phyloP scores from a whole-genome alignment of 2,113 vertebrate species.

The Bujurquina vittata region DNA sequence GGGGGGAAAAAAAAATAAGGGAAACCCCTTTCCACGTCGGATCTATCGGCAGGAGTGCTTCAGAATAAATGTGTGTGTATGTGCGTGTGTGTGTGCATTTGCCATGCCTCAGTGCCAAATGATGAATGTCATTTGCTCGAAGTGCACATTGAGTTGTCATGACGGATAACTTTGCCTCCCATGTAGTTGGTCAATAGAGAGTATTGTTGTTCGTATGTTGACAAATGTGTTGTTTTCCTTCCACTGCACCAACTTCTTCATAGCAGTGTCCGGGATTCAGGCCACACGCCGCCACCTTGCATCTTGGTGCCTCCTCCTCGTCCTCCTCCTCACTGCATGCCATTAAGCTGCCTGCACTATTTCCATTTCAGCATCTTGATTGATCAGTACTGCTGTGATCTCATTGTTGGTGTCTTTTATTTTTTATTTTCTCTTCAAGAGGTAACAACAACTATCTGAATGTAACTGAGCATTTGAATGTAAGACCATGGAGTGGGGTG shows the following conservation, averaged over 20 bases:
- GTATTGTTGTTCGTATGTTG: slow-evolving; percentile 57
- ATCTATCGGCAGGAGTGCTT: slow-evolving; percentile 34
- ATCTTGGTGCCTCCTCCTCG: slow-evolving; percentile 66
- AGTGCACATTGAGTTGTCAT: slow-evolving; percentile 67
- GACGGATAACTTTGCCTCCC: slow-evolving; percentile 71
- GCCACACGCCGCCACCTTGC: slow-evolving; percentile 59
- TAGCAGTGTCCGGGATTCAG: slow-evolving; percentile 65
- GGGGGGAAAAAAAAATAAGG: not conserved
- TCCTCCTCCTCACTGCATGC: slow-evolving; percentile 68
- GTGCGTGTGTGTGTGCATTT: slow-evolving; percentile 48
- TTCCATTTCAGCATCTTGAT: slow-evolving; percentile 77
- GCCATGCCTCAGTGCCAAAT: slow-evolving; percentile 72
- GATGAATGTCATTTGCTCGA: slow-evolving; percentile 73
- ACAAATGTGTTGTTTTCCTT: slow-evolving; percentile 66
- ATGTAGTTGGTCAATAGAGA: slow-evolving; percentile 58
- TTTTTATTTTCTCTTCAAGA: slow-evolving; percentile 12
- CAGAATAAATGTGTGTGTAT: slow-evolving; percentile 7
- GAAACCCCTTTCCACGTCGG: not conserved
- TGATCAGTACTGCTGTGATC: slow-evolving; percentile 52
- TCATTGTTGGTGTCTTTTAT: slow-evolving; percentile 47
- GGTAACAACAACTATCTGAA: slow-evolving; percentile 47
- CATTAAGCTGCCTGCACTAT: slow-evolving; percentile 69
- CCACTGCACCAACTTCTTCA: slow-evolving; percentile 65
- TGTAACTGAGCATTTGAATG: slow-evolving; percentile 68
- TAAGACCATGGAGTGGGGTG: slow-evolving; percentile 25